Evolutionary conservation across 2,797 vertebrate genomes (phyloP), one percentile per base, ranked within the genome.

Genomic region (Typhlichthys eigenmanni): DNA sequence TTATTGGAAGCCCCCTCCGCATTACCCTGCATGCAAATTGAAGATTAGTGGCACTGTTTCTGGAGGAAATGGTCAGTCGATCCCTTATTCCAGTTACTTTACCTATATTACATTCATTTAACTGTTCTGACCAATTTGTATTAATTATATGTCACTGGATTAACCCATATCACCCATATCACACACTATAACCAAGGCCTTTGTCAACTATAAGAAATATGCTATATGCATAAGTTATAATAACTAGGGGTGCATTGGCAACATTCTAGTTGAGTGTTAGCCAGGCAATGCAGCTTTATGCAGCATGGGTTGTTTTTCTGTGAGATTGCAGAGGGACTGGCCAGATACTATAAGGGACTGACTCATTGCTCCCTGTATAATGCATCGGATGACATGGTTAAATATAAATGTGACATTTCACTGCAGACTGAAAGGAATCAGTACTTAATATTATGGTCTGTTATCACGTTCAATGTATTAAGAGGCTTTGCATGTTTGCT

Each of bases 21-120:
- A 13, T 73, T 76, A 72, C 74, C 64, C 58, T 64, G 9, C 60
- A 14, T 56, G 24, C 51, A 17, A 70, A 61, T 47, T 1, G n/a
- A 13, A 56, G 14, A 58, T 62, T 38, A 65, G 45, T 17, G 17
- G 43, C 54, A 67, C 45, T 50, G 34, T 64, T 81, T 60, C 12
- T 48, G 54, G 9, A 24, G 54, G 60, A 66, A 58, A 60, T 58
- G 17, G 48, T 13, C 5, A 54, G 48, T 45, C 16, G 4, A 56
- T 50, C 64, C 56, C 75, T 85, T 65, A 62, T 69, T 65, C 53
- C 60, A 58, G 49, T 76, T 73, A 60, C 47, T 38, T 9, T 38
- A 9, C 34, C 34, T 38, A 38, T 8, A 38, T 9, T 38, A 38
- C 5, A 8, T 38, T 6, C 1, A 1, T 38, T 8, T 38, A 38